phyloP scores from a whole-genome alignment of 1,140 invertebrate genomes.

The Drosophila bocqueti region DNA sequence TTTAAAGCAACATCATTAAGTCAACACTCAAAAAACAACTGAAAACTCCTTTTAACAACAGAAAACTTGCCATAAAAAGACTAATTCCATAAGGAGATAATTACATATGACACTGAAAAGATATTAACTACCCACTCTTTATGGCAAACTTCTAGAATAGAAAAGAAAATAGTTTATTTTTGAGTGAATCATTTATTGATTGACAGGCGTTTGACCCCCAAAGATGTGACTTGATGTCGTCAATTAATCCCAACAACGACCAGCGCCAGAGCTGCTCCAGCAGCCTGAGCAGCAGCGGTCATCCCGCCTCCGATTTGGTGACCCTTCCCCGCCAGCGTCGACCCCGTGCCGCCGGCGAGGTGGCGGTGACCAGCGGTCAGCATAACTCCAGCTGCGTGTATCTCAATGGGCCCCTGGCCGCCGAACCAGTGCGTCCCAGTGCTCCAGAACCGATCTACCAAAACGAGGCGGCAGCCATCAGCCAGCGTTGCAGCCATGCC shows the following conservation, averaged over 20 bases:
- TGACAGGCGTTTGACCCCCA: constrained; percentile 31
- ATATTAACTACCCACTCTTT: neutral
- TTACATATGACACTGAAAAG: too few relatives aligned
- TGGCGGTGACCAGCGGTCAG: constrained; percentile 68
- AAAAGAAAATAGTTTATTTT: neutral
- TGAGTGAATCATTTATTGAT: constrained; percentile 21
- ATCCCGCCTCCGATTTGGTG: constrained; percentile 35
- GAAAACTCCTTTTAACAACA: neutral
- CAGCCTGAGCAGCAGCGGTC: constrained; percentile 53
- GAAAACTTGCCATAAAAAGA: neutral
- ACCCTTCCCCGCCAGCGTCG: constrained; percentile 80
- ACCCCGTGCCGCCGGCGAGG: constrained; percentile 80
- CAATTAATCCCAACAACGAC: constrained; percentile 36
- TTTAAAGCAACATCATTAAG: constrained; percentile 20
- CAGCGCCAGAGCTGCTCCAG: constrained; percentile 54
- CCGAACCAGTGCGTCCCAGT: constrained; percentile 16
- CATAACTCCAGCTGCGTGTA: constrained; percentile 69
- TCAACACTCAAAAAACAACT: neutral
- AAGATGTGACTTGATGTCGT: constrained; percentile 49
- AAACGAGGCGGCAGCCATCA: constrained; percentile 68
- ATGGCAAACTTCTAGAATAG: neutral
- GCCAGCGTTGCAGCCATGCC: constrained; percentile 41
- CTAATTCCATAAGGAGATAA: too few relatives aligned
- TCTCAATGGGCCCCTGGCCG: constrained; percentile 58
- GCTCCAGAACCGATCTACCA: constrained; percentile 73